Conservation (phyloP, 2,113 vertebrate species). For the Galemys pyrenaicus region DNA sequence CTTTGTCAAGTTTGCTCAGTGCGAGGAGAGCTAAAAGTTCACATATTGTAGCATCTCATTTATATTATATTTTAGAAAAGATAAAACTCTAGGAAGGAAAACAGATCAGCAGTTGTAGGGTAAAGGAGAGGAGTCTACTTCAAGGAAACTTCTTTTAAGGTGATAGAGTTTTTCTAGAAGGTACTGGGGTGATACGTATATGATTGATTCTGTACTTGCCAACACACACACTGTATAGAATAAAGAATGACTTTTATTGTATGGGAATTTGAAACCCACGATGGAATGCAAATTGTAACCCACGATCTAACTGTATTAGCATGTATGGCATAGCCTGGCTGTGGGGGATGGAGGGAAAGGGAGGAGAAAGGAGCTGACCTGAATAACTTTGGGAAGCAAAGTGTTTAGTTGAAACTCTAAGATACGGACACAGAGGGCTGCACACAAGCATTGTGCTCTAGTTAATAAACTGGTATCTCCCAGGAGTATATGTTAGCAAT, state of each 20-base stretch:
- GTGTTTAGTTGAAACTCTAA: background rate
- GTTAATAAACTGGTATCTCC: background rate
- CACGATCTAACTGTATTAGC: background rate
- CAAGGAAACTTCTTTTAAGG: background rate
- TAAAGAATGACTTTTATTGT: background rate
- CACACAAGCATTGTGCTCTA: background rate
- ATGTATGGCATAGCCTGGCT: background rate
- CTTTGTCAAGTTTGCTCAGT: background rate
- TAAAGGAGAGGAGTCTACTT: background rate
- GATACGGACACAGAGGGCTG: background rate
- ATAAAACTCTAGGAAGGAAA: background rate
- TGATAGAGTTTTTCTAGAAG: background rate
- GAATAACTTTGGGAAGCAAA: constrained; percentile 23
- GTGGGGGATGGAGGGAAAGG: background rate
- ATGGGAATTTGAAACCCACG: background rate
- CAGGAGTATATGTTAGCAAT: background rate
- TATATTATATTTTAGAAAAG: background rate
- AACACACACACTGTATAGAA: background rate
- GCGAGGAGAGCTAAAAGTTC: background rate
- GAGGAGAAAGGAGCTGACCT: background rate
- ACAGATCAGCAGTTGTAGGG: background rate
- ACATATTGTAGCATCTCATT: background rate
- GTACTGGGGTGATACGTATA: too few relatives aligned
- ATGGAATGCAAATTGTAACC: background rate
- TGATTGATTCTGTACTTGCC: background rate